Percentiles rank a stretch among this genome's conserved stretches.
Evolutionary conservation across 2,113 vertebrate genomes (phyloP).

Genomic region (Hypanus sabinus): DNA sequence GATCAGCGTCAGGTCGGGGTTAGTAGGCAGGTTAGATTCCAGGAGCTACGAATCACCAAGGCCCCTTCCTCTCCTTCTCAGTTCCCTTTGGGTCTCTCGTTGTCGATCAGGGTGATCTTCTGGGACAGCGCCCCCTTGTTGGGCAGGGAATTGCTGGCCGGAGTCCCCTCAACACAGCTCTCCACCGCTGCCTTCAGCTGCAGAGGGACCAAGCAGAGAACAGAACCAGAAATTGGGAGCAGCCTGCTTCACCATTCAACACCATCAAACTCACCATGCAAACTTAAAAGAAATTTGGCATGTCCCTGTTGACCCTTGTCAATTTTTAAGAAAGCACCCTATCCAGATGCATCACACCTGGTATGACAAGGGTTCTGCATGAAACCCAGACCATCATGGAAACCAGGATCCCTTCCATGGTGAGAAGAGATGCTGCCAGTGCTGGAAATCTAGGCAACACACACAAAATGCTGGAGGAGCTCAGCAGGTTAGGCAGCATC

Average conservation of each 20-base stretch:
- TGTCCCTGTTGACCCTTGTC: too few species aligned
- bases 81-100: background rate
- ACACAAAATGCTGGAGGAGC: too few species aligned
- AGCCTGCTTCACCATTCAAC: background rate
- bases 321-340: too few species aligned
- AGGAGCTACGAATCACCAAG: background rate
- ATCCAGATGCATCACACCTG: too few species aligned
- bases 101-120: background rate
- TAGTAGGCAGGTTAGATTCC: background rate
- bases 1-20: background rate
- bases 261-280: background rate
- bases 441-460: too few species aligned
- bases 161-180: conserved; percentile 42
- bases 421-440: too few species aligned
- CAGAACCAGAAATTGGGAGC: background rate
- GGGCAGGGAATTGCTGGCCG: background rate
- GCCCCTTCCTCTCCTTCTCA: background rate
- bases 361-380: too few species aligned
- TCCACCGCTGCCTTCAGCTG: conserved; percentile 37
- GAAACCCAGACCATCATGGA: too few species aligned
- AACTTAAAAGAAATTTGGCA: too few species aligned
- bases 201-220: background rate
- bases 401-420: too few species aligned
- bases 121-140: background rate
- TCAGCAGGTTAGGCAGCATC: too few species aligned